These are phyloP conservation scores for Lobophora halterata DNA, from an alignment of 2,888 invertebrate species.

Conservation along the genomic window DNA sequence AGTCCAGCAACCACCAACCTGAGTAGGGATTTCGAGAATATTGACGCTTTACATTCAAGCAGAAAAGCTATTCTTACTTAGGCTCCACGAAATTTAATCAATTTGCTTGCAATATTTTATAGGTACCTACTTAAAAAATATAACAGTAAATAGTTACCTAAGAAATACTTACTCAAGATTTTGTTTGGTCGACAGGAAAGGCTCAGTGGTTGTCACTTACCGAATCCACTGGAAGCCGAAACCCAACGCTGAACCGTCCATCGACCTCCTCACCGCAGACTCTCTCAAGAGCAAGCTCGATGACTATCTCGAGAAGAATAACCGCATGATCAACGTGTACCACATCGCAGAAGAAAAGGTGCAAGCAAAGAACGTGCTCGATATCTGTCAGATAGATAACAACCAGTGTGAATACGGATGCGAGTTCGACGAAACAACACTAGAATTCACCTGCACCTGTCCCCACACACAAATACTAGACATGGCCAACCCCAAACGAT, in stretches of 20 bases:
- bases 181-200: slow-evolving; percentile 73
- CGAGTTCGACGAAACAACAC: slow-evolving; percentile 81
- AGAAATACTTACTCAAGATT: too few relatives aligned
- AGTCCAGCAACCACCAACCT: too few relatives aligned
- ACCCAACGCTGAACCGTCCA: slow-evolving; percentile 56
- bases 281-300: slow-evolving; percentile 71
- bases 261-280: slow-evolving; percentile 74
- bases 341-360: slow-evolving; percentile 73
- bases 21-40: too few relatives aligned
- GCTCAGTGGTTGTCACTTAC: slow-evolving; percentile 84
- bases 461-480: slow-evolving; percentile 72
- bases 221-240: slow-evolving; percentile 84
- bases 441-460: slow-evolving; percentile 85
- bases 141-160: too few relatives aligned
- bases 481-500: slow-evolving; percentile 67
- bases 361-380: slow-evolving; percentile 71
- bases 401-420: slow-evolving; percentile 85
- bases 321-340: slow-evolving; percentile 77
- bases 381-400: slow-evolving; percentile 84
- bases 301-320: slow-evolving; percentile 69
- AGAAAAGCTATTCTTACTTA: too few relatives aligned
- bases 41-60: too few relatives aligned
- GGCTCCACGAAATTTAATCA: too few relatives aligned
- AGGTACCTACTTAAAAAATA: neutral
- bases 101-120: too few relatives aligned